Base-by-base conservation (phyloP, 2,888 invertebrate genomes). In the Apoda limacodes region DNA sequence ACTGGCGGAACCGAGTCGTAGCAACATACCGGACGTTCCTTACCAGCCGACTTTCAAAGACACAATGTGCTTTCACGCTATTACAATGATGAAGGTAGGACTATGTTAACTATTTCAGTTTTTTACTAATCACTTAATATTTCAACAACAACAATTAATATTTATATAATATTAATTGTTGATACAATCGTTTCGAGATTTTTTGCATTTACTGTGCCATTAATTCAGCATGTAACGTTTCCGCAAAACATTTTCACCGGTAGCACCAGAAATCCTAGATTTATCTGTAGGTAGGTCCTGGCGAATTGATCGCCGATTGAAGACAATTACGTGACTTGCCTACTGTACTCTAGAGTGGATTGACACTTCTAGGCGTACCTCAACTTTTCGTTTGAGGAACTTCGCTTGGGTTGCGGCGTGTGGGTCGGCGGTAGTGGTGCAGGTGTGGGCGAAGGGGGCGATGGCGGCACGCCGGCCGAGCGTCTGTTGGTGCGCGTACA, bases 321-420 rank as follows among this genome's bases (percentile, higher is more conserved):
- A n/a, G n/a, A n/a, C n/a, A n/a, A n/a, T n/a, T n/a, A n/a, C n/a
- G n/a, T n/a, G n/a, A n/a, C n/a, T n/a, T n/a, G n/a, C n/a, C n/a
- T n/a, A n/a, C n/a, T n/a, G n/a, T n/a, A n/a, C n/a, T n/a, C n/a
- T n/a, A n/a, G n/a, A n/a, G n/a, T n/a, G n/a, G n/a, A n/a, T n/a
- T 17, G 5, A 17, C 17, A 17, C 17, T 17, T 7, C n/a, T 74
- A 93, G 88, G 87, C 88, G 0, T 96, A 90, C 67, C 92, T 93
- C 54, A 91, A 92, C 60, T 96, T 92, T 58, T 96, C 96, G 0
- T 96, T 98, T 66, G 98, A 98, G 71, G 98, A 98, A 69, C 69
- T 98, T 22, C 87, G 98, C 17, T 64, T 75, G 21, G 75, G 82
- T 9, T 71, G 76, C 37, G 68, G 70, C 1, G 64, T 68, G 24